A percentile compares a stretch with the other conserved stretches of the same genome.
phyloP scores from a whole-genome alignment of 92 coral and sea anemone genomes.

The Siderastrea siderea region DNA sequence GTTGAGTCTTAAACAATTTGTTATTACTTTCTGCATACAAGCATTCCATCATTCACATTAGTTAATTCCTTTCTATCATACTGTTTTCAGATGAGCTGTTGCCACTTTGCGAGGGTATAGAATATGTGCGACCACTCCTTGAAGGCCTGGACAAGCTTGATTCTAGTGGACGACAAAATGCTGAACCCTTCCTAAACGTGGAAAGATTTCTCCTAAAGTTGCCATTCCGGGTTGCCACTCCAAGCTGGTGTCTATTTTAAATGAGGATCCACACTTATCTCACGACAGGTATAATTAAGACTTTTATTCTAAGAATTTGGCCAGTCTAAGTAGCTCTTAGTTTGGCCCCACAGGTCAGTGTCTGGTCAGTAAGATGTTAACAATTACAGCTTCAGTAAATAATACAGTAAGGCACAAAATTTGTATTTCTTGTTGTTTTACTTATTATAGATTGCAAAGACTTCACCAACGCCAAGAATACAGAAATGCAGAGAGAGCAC shows the following conservation, averaged over 20 bases:
- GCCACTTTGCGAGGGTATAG: constrained; percentile 6
- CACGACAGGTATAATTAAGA: not conserved
- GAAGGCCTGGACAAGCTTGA: not conserved
- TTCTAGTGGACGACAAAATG: not conserved
- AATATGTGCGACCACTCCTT: not conserved
- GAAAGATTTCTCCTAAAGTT: not conserved
- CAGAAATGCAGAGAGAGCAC: not conserved
- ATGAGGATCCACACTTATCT: constrained; percentile 19
- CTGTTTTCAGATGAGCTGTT: not conserved
- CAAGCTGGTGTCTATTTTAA: constrained; percentile 7
- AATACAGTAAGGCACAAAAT: not conserved
- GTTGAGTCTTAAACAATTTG: not conserved
- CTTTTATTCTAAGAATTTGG: not conserved
- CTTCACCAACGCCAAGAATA: constrained; percentile 18
- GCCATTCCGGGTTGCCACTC: not conserved
- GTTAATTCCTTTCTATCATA: not conserved
- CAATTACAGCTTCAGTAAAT: not conserved
- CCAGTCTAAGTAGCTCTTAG: not conserved
- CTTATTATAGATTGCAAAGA: too few relatives aligned
- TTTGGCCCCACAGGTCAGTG: too few relatives aligned
- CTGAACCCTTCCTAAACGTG: not conserved
- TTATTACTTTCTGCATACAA: not conserved
- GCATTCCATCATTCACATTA: not conserved
- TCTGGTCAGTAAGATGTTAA: too few relatives aligned
- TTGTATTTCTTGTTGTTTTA: not conserved